These are phyloP conservation scores for Sceliomorpha sp. DNA, from an alignment of 2,888 invertebrate genomes.

Conservation along the genomic window DNA sequence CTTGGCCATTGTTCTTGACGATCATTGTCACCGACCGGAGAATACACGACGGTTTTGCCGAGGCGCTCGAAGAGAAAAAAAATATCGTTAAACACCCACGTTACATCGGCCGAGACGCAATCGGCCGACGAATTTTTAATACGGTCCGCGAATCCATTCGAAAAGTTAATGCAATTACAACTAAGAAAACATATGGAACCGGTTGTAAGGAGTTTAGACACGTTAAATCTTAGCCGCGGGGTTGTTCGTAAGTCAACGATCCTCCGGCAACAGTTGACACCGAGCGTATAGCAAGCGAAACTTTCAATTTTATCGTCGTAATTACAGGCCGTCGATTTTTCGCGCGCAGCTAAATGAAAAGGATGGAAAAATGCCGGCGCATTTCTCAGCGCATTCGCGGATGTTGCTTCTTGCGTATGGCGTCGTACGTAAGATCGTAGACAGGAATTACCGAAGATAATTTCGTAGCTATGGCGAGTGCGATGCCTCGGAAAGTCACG, in stretches of 20 bases:
- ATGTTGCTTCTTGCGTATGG: constrained; percentile 32
- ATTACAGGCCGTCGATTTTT: constrained; percentile 35
- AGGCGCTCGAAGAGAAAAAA: constrained; percentile 5
- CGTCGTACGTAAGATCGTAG: constrained; percentile 27
- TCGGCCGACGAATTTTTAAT: constrained; percentile 36
- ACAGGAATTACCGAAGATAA: constrained; percentile 30
- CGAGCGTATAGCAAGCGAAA: constrained; percentile 44
- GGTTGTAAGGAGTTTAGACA: constrained; percentile 38
- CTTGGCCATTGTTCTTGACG: constrained; percentile 32
- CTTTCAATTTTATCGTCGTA: constrained; percentile 44
- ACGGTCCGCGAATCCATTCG: constrained; percentile 27
- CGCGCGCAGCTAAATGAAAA: constrained; percentile 20
- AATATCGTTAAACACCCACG: constrained; percentile 28
- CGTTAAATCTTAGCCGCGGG: constrained; percentile 35
- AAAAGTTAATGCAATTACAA: constrained; percentile 24
- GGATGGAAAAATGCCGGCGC: constrained; percentile 32
- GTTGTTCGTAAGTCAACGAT: constrained; percentile 51
- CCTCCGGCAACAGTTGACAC: constrained; percentile 34
- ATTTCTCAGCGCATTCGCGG: constrained; percentile 35
- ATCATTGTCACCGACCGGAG: constrained; percentile 46
- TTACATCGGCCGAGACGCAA: constrained; percentile 23
- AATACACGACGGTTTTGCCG: constrained; percentile 16
- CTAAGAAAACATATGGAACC: constrained; percentile 22
- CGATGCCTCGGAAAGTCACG: too few species aligned
- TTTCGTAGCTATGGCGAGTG: constrained; percentile 15